Base-by-base conservation (phyloP, 1,140 invertebrate species). In the Drosophila yakuba region DNA sequence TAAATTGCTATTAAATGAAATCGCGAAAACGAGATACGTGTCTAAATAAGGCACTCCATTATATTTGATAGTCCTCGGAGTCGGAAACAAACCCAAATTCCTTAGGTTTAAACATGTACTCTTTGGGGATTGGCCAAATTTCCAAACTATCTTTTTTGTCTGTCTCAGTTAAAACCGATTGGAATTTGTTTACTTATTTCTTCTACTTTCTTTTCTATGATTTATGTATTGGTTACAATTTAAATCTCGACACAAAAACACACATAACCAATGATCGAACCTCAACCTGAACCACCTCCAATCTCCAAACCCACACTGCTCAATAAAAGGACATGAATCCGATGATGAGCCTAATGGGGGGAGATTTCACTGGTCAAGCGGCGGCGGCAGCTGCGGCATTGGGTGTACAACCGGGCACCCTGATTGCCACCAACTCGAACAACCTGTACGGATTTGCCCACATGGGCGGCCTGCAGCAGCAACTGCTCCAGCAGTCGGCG, bases 341-440 rank as follows among this genome's bases (percentile, higher is more conserved):
- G 39, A 92, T 92, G 91, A 91, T 92, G 91, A 92, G 90, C 73
- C 77, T 92, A 80, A 91, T 92, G 78, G 91, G 91, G 76, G 91
- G 91, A 64, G 91, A 92, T 74, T 92, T 91, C 63, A 75, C 84
- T 69, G 86, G 86, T 67, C 91, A 92, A 43, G 83, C 85, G 14
- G 89, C 80, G 14, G 89, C 80, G 41, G 84, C 85, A 39, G 78
- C 88, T 23, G 91, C 86, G 6, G 80, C 91, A 14, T 54, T 91
- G 39, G 83, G 90, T 47, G 73, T 88, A 17, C 90, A 86, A 66
- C 89, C 88, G 6, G 79, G 73, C 38, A 86, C 90, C 15, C 60
- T 92, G 36, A 92, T 92, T 47, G 74, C 91, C 41, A 88, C 78
- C 39, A 91, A 88, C 51, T 73, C 79, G 1, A 91, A 91, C 48